These are phyloP conservation scores for Eupristina koningsbergeri DNA, from an alignment of 1,140 invertebrate species.

Conservation along the genomic window DNA sequence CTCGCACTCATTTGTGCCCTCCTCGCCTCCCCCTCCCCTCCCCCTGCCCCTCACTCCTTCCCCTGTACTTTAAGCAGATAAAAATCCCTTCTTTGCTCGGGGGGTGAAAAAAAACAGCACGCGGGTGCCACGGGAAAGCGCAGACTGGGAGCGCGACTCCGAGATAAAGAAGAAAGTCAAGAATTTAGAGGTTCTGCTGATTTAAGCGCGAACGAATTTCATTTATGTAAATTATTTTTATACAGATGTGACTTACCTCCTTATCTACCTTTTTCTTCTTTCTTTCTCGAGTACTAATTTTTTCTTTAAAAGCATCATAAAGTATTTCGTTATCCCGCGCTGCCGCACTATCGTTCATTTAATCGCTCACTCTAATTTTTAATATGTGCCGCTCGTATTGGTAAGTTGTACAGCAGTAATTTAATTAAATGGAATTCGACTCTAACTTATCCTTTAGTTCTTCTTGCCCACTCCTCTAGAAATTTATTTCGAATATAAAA, in stretches of 20 bases:
- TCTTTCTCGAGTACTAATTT: conserved; percentile 23
- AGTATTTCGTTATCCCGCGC: background rate
- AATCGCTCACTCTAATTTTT: conserved; percentile 16
- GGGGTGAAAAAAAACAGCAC: conserved; percentile 6
- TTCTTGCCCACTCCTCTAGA: background rate
- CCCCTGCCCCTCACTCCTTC: conserved; percentile 42
- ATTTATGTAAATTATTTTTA: conserved; percentile 48
- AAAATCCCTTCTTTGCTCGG: conserved; percentile 45
- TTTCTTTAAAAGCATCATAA: conserved; percentile 23
- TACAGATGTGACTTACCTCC: background rate
- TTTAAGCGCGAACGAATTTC: conserved; percentile 46
- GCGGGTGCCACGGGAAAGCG: conserved; percentile 18
- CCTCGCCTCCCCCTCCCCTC: conserved; percentile 48
- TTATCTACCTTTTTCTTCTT: conserved; percentile 5
- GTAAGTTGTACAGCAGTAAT: background rate
- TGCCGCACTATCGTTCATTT: background rate
- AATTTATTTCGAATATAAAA: conserved; percentile 7
- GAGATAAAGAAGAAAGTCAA: conserved; percentile 45
- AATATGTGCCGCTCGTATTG: background rate
- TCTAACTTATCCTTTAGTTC: background rate
- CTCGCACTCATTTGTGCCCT: conserved; percentile 52
- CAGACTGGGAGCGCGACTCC: conserved; percentile 5
- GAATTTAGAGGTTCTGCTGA: conserved; percentile 45
- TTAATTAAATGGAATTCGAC: conserved; percentile 10
- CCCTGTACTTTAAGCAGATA: conserved; percentile 52